Base-by-base conservation (phyloP, 2,888 invertebrate genomes). In the Lasius fuliginosus region DNA sequence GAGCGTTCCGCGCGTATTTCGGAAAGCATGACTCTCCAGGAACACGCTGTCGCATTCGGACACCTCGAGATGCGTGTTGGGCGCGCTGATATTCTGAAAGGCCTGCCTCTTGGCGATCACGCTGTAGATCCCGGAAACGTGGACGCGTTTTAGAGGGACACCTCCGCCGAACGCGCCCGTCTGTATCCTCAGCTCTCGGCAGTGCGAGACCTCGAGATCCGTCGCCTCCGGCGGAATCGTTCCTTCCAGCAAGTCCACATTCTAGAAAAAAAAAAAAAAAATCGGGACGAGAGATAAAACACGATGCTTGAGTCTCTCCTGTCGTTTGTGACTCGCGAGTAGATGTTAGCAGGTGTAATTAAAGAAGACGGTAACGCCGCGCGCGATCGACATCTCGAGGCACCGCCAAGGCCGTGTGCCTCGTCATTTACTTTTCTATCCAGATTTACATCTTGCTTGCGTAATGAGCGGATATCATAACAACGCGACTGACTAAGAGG, bases 21-120 rank as follows among this genome's bases (percentile, higher is more conserved):
- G 95, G 93, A 97, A 97, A 33, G 97, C 96, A 86, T 95, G 96
- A 87, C 96, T 96, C 94, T 97, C 97, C 82, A 97, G 95, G 23
- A 96, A 95, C 67, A 97, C 95, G 75, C 95, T 94, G 90, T 96
- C 96, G 94, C 97, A 97, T 91, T 96, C 95, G 85, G 96, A 95
- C 69, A 97, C 95, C 91, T 97, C 96, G 84, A 97, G 95, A 83
- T 96, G 95, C 58, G 96, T 95, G 94, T 96, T 96, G 85, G 96
- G 95, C 8, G 96, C 96, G 90, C 96, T 96, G 76, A 97, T 94
- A 91, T 96, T 96, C 91, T 96, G 95, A 89, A 97, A 97, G 11
- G 97, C 96, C 90, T 96, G 95, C 82, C 95, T 95, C 90, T 96
- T 96, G 86, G 97, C 95, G 56, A 96, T 94, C 56, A 97, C 93